A percentile compares a stretch with the other conserved stretches of the same genome.
These are phyloP conservation scores for Julus scandinavius DNA, from an alignment of 2,888 invertebrate species.

Conservation along the genomic window DNA sequence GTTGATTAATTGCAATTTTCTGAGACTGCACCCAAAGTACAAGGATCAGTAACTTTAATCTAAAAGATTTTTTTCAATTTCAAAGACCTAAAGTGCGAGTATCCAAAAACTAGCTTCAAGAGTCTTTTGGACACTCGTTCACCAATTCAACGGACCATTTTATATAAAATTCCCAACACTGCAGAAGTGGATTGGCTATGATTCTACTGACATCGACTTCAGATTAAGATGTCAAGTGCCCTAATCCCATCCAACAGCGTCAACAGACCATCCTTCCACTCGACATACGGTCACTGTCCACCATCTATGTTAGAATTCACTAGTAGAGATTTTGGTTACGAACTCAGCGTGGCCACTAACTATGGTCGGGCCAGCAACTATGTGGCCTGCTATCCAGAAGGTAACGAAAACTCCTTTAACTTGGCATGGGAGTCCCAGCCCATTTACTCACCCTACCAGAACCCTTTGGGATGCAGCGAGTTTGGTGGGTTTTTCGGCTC, in stretches of 20 bases:
- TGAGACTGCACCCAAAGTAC: no score
- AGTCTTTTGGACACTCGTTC: no score
- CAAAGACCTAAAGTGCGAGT: no score
- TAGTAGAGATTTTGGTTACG: conserved; percentile 59
- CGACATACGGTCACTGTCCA: conserved; percentile 54
- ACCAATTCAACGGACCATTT: not conserved
- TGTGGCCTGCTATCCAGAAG: conserved; percentile 57
- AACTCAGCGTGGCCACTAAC: conserved; percentile 58
- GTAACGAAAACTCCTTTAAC: conserved; percentile 57
- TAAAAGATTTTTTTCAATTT: no score
- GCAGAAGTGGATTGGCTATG: not conserved
- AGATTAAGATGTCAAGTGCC: conserved; percentile 55
- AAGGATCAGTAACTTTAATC: no score
- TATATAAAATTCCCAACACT: not conserved
- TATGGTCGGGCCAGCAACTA: conserved; percentile 68
- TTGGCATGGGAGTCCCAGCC: conserved; percentile 57
- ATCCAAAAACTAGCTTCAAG: no score
- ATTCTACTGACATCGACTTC: not conserved
- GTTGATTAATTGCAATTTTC: no score
- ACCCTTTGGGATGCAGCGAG: conserved; percentile 48
- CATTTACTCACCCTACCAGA: conserved; percentile 54
- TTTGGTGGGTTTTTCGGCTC: conserved; percentile 54
- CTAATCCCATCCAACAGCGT: conserved; percentile 57
- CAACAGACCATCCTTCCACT: conserved; percentile 53
- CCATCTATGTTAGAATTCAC: conserved; percentile 58